Evolutionary conservation across 2,888 invertebrate species (phyloP).

Genomic region (Trissoscelio sp.): DNA sequence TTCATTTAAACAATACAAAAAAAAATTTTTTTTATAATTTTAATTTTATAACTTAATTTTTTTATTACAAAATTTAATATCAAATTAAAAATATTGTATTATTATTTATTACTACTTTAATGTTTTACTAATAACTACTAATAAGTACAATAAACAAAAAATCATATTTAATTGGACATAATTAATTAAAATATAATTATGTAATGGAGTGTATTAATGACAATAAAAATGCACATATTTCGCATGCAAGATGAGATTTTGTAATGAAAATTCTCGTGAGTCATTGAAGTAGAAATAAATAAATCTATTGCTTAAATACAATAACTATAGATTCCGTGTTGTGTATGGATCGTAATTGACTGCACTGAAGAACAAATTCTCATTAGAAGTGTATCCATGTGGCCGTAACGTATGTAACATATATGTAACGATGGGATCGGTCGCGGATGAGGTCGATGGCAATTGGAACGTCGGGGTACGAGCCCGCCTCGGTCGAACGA

Average conservation of each 20-base stretch:
- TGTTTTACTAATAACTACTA: too few species aligned
- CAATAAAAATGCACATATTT: conserved; percentile 31
- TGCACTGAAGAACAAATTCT: conserved; percentile 57
- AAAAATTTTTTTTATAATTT: not conserved
- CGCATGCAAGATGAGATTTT: conserved; percentile 51
- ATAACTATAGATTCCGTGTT: conserved; percentile 45
- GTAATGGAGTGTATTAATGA: conserved; percentile 4
- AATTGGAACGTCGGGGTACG: conserved; percentile 64
- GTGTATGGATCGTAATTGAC: conserved; percentile 59
- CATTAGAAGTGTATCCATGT: conserved; percentile 58
- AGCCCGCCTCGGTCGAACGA: conserved; percentile 60
- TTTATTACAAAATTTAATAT: too few species aligned
- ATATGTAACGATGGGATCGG: conserved; percentile 69
- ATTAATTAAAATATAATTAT: conserved; percentile 14
- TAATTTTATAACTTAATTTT: not conserved
- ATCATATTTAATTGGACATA: not conserved
- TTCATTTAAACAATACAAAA: not conserved
- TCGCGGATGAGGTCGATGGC: conserved; percentile 70
- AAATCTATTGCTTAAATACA: conserved; percentile 57
- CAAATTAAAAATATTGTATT: too few species aligned
- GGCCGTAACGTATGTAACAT: conserved; percentile 60
- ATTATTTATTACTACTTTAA: too few species aligned
- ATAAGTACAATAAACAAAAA: too few species aligned
- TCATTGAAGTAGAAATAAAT: conserved; percentile 42
- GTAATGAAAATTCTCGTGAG: conserved; percentile 53